phyloP scores from a whole-genome alignment of 2,888 invertebrate species.

The Drosophila crucigera region DNA sequence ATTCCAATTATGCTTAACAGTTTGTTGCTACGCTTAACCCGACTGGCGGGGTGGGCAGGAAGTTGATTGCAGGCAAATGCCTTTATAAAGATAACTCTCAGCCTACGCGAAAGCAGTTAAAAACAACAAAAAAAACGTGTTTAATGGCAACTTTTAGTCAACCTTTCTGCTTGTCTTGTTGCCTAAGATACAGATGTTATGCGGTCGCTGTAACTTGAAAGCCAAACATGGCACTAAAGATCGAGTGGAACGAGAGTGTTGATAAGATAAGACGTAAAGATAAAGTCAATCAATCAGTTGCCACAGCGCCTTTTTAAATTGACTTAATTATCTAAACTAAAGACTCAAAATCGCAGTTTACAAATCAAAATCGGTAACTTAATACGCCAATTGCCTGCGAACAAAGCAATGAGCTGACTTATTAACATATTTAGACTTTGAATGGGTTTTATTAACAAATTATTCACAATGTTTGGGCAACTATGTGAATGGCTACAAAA shows the following conservation, averaged over 20 bases:
- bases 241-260: slow-evolving; percentile 59
- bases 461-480: slow-evolving; percentile 52
- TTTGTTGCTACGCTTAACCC: slow-evolving; percentile 25
- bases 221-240: slow-evolving; percentile 50
- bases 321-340: slow-evolving; percentile 70
- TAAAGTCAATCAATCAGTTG: slow-evolving; percentile 77
- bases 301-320: slow-evolving; percentile 67
- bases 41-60: slow-evolving; percentile 34
- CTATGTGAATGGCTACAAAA: slow-evolving; percentile 38
- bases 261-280: slow-evolving; percentile 63
- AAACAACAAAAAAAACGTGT: slow-evolving; percentile 38
- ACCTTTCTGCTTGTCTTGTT: slow-evolving; percentile 32
- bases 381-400: slow-evolving; percentile 62
- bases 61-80: slow-evolving; percentile 49
- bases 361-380: slow-evolving; percentile 62
- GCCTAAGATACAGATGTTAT: slow-evolving; percentile 49
- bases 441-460: slow-evolving; percentile 59
- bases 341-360: slow-evolving; percentile 56
- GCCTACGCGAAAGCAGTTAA: slow-evolving; percentile 48
- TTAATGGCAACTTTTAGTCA: slow-evolving; percentile 39
- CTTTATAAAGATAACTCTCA: slow-evolving; percentile 51
- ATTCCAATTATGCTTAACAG: slow-evolving; percentile 18
- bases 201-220: slow-evolving; percentile 61
- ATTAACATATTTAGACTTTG: slow-evolving; percentile 39
- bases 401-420: slow-evolving; percentile 40